Conservation (phyloP, 1,140 invertebrate species). For the Adoxophyes honmai region DNA sequence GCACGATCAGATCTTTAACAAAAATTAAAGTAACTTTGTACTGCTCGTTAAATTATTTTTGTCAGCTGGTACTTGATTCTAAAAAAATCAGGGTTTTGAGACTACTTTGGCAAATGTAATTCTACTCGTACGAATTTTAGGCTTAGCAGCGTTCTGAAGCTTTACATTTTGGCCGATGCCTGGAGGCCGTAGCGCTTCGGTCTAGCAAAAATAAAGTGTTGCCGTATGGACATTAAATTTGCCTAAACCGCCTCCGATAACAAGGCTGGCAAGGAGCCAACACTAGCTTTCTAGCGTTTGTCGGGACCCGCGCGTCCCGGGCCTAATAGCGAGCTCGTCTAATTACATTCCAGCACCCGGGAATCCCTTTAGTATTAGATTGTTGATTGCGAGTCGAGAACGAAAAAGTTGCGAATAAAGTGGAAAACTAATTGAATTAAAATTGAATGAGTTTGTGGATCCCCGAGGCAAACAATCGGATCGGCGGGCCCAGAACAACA, state of each 20-base stretch:
- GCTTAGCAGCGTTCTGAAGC: neutral
- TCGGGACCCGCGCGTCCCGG: neutral
- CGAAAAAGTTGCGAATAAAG: slow-evolving; percentile 9
- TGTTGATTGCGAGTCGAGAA: neutral
- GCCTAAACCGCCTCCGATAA: slow-evolving; percentile 14
- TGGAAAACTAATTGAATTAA: slow-evolving; percentile 15
- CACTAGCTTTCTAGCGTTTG: slow-evolving; percentile 8
- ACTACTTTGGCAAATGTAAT: too few relatives aligned
- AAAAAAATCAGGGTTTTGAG: too few relatives aligned
- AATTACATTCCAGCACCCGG: slow-evolving; percentile 13
- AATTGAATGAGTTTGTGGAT: slow-evolving; percentile 10
- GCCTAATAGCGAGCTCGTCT: slow-evolving; percentile 1
- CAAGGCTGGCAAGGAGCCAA: slow-evolving; percentile 6
- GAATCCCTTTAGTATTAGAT: neutral
- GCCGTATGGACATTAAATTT: slow-evolving; percentile 13
- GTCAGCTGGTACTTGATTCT: too few relatives aligned
- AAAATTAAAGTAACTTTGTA: too few relatives aligned
- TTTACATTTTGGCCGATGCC: slow-evolving; percentile 4
- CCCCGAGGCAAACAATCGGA: slow-evolving; percentile 4
- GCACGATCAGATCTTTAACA: too few relatives aligned
- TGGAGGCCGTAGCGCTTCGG: neutral
- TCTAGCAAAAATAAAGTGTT: slow-evolving; percentile 11
- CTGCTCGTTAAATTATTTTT: too few relatives aligned
- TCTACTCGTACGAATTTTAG: too few relatives aligned
- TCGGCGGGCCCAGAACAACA: neutral